phyloP scores from a whole-genome alignment of 2,888 invertebrate species.

The Drosophila anomelani region DNA sequence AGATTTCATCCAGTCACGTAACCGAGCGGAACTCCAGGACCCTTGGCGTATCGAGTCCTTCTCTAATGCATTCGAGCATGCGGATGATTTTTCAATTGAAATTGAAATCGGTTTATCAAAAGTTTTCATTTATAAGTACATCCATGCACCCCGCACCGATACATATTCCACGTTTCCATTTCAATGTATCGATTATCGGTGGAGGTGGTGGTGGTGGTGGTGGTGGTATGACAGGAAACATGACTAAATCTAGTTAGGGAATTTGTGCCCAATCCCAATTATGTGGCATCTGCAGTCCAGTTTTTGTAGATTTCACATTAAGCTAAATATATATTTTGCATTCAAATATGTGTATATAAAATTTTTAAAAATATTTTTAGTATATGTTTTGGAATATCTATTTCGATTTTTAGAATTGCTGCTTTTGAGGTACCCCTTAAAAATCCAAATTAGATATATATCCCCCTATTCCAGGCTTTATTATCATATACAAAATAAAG shows the following conservation, averaged over 20 bases:
- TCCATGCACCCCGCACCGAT: not conserved
- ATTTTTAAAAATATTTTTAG: too few species aligned
- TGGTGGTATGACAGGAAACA: not conserved
- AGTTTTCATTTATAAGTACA: conserved; percentile 37
- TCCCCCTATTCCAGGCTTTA: not conserved
- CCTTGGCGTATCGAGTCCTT: not conserved
- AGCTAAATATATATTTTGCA: too few species aligned
- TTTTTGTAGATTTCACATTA: not conserved
- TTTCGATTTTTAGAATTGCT: too few species aligned
- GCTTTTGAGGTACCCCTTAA: too few species aligned
- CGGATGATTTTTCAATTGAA: conserved; percentile 43
- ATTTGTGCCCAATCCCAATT: not conserved
- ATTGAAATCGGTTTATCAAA: conserved; percentile 47
- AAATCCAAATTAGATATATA: too few species aligned
- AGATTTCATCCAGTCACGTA: conserved; percentile 44
- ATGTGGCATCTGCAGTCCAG: not conserved
- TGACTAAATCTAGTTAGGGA: not conserved
- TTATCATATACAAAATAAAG: not conserved
- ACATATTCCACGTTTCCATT: conserved; percentile 23
- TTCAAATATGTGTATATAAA: too few species aligned
- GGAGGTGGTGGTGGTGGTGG: not conserved
- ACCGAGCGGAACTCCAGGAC: not conserved
- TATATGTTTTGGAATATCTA: too few species aligned
- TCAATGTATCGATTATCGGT: conserved; percentile 31
- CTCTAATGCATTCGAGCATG: conserved; percentile 18